Conservation (phyloP, 2,888 invertebrate genomes). For the Synanthedon andrenaeformis region DNA sequence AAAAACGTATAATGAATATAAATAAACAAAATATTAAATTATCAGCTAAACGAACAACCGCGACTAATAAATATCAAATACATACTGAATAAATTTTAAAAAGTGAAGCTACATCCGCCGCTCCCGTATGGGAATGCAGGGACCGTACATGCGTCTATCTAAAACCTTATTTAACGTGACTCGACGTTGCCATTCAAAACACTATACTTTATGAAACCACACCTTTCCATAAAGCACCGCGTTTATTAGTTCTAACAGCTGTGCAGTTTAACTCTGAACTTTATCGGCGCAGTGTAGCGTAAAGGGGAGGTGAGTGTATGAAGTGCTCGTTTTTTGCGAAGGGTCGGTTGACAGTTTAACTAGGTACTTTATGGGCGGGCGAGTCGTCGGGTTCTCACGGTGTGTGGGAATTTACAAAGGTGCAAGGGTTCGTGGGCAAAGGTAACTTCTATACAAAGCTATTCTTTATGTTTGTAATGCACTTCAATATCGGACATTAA, state of each 20-base stretch:
- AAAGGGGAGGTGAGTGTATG: constrained; percentile 27
- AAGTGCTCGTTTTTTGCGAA: constrained; percentile 37
- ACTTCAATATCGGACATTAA: background rate
- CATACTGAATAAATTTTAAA: background rate
- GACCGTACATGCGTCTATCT: constrained; percentile 38
- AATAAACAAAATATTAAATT: too few relatives aligned
- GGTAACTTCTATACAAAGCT: background rate
- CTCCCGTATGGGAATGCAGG: constrained; percentile 55
- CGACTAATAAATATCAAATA: background rate
- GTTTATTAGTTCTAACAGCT: constrained; percentile 18
- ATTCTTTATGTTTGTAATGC: background rate
- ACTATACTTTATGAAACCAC: constrained; percentile 29
- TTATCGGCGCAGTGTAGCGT: constrained; percentile 31
- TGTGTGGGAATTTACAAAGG: constrained; percentile 65
- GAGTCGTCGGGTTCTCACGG: constrained; percentile 51
- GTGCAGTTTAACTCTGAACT: constrained; percentile 25
- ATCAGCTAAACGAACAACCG: too few relatives aligned
- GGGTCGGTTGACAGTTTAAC: constrained; percentile 22
- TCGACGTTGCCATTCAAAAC: constrained; percentile 17
- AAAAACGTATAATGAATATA: too few relatives aligned
- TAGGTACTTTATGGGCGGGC: constrained; percentile 45
- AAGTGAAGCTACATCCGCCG: constrained; percentile 49
- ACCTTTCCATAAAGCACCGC: constrained; percentile 35
- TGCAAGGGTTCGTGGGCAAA: constrained; percentile 39
- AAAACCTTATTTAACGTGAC: constrained; percentile 20